Percentiles rank a stretch among this genome's conserved stretches.
These are phyloP conservation scores for Ochlodes sylvanus DNA, from an alignment of 2,888 invertebrate species.

Conservation along the genomic window DNA sequence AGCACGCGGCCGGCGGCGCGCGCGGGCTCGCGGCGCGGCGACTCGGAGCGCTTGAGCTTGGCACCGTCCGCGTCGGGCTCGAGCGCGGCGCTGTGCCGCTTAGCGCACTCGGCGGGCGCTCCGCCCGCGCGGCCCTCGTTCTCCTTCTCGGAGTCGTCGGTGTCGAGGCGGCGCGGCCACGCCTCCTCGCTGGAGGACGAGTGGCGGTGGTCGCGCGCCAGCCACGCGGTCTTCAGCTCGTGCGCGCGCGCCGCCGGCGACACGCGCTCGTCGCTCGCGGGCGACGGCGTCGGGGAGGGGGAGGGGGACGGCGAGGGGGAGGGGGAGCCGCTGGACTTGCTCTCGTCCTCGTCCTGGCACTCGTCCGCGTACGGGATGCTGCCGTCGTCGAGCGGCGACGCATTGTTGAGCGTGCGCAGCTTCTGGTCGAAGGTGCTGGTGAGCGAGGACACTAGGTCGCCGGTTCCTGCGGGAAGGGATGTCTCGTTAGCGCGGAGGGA, in stretches of 20 bases:
- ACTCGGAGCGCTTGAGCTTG: constrained; percentile 85
- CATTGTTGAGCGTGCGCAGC: constrained; percentile 89
- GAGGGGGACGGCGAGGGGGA: too few species aligned
- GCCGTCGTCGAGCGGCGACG: constrained; percentile 87
- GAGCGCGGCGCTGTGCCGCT: constrained; percentile 60
- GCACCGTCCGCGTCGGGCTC: constrained; percentile 53
- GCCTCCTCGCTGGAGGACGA: constrained; percentile 66
- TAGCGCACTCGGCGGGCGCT: constrained; percentile 55
- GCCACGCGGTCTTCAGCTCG: constrained; percentile 78
- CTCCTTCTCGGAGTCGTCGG: constrained; percentile 75
- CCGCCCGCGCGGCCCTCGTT: constrained; percentile 57
- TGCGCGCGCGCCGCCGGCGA: constrained; percentile 61
- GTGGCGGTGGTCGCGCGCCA: constrained; percentile 71
- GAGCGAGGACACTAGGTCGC: constrained; percentile 92
- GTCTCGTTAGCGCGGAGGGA: constrained; percentile 43
- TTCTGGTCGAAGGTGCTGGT: constrained; percentile 95
- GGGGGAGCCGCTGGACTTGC: constrained; percentile 57
- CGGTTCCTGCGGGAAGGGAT: constrained; percentile 88
- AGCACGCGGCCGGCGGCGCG: constrained; percentile 81
- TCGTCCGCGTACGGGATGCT: constrained; percentile 90
- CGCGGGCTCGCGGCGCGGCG: constrained; percentile 84
- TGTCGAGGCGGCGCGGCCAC: constrained; percentile 52
- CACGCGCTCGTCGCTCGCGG: constrained; percentile 52
- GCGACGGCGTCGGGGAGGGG: constrained; percentile 59
- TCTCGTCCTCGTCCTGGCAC: constrained; percentile 83